Percentiles rank a stretch among this genome's conserved stretches.
phyloP scores from a whole-genome alignment of 2,888 invertebrate genomes.

The Lomographa bimaculata region DNA sequence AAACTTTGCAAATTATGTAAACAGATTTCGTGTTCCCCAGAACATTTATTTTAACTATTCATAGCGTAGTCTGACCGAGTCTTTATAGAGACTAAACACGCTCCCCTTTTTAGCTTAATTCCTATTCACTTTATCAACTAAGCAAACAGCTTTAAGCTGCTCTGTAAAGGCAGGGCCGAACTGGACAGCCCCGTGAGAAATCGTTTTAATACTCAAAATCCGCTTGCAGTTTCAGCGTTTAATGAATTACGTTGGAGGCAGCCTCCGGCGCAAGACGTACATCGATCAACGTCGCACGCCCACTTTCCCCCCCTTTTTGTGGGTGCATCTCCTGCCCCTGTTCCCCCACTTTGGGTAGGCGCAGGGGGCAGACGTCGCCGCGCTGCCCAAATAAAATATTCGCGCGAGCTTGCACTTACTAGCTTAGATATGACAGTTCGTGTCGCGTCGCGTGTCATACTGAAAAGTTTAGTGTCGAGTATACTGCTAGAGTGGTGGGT shows the following conservation, averaged over 20 bases:
- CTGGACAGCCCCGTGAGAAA: constrained; percentile 80
- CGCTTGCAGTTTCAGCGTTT: constrained; percentile 82
- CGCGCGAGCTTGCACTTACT: constrained; percentile 59
- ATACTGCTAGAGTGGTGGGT: too few relatives aligned
- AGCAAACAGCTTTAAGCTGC: constrained; percentile 59
- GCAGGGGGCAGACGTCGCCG: constrained; percentile 61
- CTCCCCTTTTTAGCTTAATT: constrained; percentile 57
- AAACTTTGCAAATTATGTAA: constrained; percentile 27
- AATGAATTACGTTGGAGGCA: constrained; percentile 84
- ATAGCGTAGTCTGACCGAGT: constrained; percentile 34
- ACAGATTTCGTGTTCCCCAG: constrained; percentile 39
- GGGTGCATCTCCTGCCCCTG: constrained; percentile 37
- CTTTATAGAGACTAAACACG: constrained; percentile 39
- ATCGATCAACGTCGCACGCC: constrained; percentile 85
- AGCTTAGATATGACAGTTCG: constrained; percentile 65
- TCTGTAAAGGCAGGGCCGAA: constrained; percentile 63
- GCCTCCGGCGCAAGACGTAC: constrained; percentile 86
- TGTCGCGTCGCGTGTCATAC: constrained; percentile 57
- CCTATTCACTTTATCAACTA: constrained; percentile 65
- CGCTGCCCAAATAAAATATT: constrained; percentile 82
- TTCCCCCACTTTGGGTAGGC: constrained; percentile 54
- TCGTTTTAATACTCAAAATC: constrained; percentile 83
- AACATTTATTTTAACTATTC: constrained; percentile 44
- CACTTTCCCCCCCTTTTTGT: constrained; percentile 35
- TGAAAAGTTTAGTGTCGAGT: constrained; percentile 26